Conservation (phyloP, 2,113 vertebrate genomes). For the Pelecanus crispus region DNA sequence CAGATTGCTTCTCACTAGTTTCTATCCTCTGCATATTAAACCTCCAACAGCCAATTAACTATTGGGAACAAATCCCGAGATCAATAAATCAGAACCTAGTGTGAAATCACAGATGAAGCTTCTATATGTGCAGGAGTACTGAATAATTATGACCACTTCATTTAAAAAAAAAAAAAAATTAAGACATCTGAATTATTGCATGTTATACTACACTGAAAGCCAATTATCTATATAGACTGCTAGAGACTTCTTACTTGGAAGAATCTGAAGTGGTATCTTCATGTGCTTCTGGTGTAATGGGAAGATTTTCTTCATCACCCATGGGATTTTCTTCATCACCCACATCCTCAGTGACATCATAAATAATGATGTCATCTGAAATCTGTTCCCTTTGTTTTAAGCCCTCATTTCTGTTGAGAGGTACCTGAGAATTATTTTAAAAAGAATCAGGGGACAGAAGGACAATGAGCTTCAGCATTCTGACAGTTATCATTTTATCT, state of each 20-base stretch:
- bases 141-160: neutral
- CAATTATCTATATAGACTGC: neutral
- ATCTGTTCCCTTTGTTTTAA: constrained; percentile 80
- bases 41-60: neutral
- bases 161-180: neutral
- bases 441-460: neutral
- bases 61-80: neutral
- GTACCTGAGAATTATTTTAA: constrained; percentile 62
- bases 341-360: constrained; percentile 84
- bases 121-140: neutral
- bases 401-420: constrained; percentile 74
- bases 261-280: constrained; percentile 71
- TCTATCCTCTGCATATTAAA: neutral
- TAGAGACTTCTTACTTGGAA: constrained; percentile 69
- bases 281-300: constrained; percentile 71
- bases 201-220: neutral
- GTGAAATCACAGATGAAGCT: neutral
- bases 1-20: neutral
- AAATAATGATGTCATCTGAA: constrained; percentile 92
- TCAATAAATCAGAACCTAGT: neutral
- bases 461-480: neutral
- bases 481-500: neutral
- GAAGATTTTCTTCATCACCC: constrained; percentile 72
- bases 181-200: neutral
- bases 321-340: constrained; percentile 58